Base-by-base conservation (phyloP, 2,797 vertebrate species). In the Ctenochaetus hawaiiensis region DNA sequence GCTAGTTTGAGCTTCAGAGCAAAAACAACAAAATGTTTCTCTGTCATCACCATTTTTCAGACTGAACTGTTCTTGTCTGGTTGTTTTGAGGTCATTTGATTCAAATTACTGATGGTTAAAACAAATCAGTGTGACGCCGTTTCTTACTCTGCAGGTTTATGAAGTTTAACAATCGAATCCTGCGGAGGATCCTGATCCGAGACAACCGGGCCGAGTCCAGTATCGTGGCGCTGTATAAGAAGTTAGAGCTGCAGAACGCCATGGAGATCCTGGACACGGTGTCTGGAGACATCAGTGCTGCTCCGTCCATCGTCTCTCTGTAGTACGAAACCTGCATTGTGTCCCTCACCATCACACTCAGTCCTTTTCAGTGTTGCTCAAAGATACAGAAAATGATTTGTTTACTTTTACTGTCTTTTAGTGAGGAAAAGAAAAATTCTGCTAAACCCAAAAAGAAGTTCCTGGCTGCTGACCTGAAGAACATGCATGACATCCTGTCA, bases 151-250 rank as follows among this genome's bases (percentile, higher is more conserved):
- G 70, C 83, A 99, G 98, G 89, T 99, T 98, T 90, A 96, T 98
- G 89, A 96, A 96, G 86, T 99, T 99, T 73, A 98, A 99, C 94
- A 96, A 96, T 83, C 96, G 93, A 60, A 92, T 97, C 66, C 87
- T 99, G 77, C 92, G 97, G 47, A 96, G 91, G 91, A 96, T 99
- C 87, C 93, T 99, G 80, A 97, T 99, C 77, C 93, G 95, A 64
- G 97, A 99, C 92, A 96, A 93, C 87, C 94, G 95, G 58, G 96
- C 97, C 0, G 97, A 98, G 92, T 99, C 98, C 20, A 99, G 98
- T 75, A 99, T 99, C 2, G 97, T 99, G 77, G 95, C 98, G 1
- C 85, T 99, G 11, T 99, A 99, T 83, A 98, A 99, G 89, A 99
- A 97, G 87, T 95, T 99, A 41, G 98, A 99, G 93, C 96, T 99